Percentiles rank a stretch among this genome's conserved stretches.
Conservation (phyloP, 2,113 vertebrate species). For the Antigone vipio region DNA sequence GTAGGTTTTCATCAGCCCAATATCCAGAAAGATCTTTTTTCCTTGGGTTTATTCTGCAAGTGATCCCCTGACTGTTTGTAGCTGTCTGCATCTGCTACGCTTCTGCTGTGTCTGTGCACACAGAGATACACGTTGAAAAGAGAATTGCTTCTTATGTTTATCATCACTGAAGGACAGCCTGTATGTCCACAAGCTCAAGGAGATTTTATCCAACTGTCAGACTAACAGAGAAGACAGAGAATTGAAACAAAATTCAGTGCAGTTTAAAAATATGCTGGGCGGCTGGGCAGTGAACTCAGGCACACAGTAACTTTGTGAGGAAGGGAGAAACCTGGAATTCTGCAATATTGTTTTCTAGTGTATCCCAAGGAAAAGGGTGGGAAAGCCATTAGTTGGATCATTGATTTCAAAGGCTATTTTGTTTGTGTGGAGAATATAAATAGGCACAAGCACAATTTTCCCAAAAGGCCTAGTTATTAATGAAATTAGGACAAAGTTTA, state of each 20-base stretch:
- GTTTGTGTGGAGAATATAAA: background rate
- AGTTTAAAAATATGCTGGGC: background rate
- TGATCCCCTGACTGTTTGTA: background rate
- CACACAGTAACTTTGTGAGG: background rate
- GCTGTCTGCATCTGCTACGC: background rate
- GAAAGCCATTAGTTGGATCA: background rate
- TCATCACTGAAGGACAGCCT: background rate
- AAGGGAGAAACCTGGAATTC: background rate
- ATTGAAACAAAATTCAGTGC: background rate
- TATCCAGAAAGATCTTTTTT: background rate
- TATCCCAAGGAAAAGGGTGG: background rate
- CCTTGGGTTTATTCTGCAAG: background rate
- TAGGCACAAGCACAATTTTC: background rate
- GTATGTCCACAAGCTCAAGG: background rate
- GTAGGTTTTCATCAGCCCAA: background rate
- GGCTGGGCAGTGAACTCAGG: background rate
- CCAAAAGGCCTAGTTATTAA: background rate
- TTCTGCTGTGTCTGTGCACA: background rate
- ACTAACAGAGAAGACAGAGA: background rate
- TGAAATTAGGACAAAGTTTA: background rate
- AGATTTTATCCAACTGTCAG: background rate
- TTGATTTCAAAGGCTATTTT: background rate
- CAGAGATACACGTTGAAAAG: background rate
- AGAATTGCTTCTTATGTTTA: background rate
- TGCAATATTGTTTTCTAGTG: background rate